Evolutionary conservation across 2,797 vertebrate genomes (phyloP).

Genomic region (Dendrocincla tyrannina): DNA sequence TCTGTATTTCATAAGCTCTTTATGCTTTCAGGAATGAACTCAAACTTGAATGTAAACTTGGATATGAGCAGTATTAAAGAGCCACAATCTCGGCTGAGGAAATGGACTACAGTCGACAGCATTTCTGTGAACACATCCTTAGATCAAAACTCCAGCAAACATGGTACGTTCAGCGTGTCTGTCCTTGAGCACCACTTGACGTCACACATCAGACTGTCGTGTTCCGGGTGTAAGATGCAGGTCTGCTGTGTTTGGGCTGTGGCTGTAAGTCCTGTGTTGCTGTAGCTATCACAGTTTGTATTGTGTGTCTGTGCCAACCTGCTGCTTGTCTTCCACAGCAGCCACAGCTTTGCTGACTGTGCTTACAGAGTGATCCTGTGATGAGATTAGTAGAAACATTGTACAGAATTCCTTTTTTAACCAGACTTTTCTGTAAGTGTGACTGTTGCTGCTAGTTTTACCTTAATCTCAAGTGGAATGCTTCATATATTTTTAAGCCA

Average conservation of each 20-base stretch:
- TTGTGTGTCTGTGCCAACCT: background rate
- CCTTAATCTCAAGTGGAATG: background rate
- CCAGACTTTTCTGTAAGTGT: background rate
- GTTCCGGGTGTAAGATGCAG: accelerated
- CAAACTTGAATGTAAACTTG: conserved; percentile 98
- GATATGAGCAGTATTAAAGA: conserved; percentile 95
- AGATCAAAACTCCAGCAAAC: conserved; percentile 98
- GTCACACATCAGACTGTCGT: accelerated
- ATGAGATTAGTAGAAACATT: background rate
- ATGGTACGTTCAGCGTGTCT: conserved; percentile 77
- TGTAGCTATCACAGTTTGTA: background rate
- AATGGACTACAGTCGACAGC: conserved; percentile 94
- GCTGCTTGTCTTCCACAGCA: background rate
- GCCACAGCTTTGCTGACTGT: background rate
- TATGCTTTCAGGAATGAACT: conserved; percentile 86
- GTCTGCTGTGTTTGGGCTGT: background rate
- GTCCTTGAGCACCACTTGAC: no score
- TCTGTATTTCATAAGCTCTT: background rate
- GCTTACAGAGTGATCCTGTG: background rate
- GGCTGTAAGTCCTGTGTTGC: background rate
- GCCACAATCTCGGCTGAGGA: conserved; percentile 95
- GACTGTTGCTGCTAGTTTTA: background rate
- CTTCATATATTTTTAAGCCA: background rate
- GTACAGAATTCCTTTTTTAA: background rate
- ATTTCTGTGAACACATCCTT: conserved; percentile 87